phyloP scores from a whole-genome alignment of 2,888 invertebrate species.

The Acanthococcus lagerstroemiae region DNA sequence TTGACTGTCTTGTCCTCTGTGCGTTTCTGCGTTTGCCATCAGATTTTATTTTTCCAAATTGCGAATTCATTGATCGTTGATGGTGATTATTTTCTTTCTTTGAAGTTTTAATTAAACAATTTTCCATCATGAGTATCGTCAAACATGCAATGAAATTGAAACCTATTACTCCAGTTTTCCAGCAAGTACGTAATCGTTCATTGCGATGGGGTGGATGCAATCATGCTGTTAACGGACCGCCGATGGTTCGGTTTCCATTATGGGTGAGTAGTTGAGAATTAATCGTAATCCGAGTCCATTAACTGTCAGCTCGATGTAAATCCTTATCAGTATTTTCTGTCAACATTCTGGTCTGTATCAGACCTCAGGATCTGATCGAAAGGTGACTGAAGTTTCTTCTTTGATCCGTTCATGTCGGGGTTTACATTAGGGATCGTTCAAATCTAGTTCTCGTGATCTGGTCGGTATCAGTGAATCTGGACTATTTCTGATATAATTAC shows the following conservation, averaged over 20 bases:
- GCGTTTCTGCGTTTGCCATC: no score
- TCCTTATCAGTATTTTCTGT: neutral
- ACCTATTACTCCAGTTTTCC: neutral
- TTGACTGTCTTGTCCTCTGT: no score
- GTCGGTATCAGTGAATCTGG: no score
- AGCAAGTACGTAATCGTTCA: neutral
- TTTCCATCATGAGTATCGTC: conserved; percentile 16
- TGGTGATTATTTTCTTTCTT: no score
- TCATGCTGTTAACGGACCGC: conserved; percentile 10
- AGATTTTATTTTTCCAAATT: no score
- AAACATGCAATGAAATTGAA: conserved; percentile 1
- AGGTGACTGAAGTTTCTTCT: neutral
- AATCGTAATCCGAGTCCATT: neutral
- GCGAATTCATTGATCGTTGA: no score
- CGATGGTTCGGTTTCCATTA: conserved; percentile 2
- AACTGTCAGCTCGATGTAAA: neutral
- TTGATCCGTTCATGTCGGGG: no score
- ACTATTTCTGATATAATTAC: no score
- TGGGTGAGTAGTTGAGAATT: neutral
- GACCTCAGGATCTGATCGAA: neutral
- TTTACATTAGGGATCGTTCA: no score
- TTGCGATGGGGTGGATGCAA: conserved; percentile 13
- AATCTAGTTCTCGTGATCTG: no score
- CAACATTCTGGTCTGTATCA: neutral
- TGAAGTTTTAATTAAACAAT: no score